These are phyloP conservation scores for Sialis lutaria DNA, from an alignment of 2,888 invertebrate genomes.

Conservation along the genomic window DNA sequence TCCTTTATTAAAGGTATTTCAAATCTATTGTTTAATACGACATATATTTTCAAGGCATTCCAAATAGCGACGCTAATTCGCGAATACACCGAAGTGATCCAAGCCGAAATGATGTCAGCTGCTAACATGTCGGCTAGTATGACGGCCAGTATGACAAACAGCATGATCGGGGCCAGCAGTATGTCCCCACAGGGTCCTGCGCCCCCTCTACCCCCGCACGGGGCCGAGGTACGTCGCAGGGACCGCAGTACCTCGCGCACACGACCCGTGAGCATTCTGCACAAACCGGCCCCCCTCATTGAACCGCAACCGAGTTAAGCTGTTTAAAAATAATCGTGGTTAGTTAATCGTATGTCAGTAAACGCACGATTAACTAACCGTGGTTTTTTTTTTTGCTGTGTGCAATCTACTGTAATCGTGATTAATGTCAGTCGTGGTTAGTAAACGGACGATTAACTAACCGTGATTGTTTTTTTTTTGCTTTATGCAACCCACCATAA, in stretches of 20 bases:
- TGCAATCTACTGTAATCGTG: no score
- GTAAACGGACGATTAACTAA: no score
- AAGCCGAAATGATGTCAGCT: slow-evolving; percentile 18
- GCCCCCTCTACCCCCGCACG: not conserved
- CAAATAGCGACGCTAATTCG: slow-evolving; percentile 84
- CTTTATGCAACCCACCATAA: no score
- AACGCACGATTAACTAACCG: no score
- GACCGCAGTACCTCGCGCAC: slow-evolving; percentile 18
- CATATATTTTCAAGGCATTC: slow-evolving; percentile 45
- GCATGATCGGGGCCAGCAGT: not conserved
- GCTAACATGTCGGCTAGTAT: slow-evolving; percentile 14
- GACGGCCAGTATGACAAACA: slow-evolving; percentile 1
- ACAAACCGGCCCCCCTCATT: slow-evolving; percentile 35
- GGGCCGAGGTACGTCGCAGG: slow-evolving; percentile 5
- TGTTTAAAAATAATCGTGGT: not conserved
- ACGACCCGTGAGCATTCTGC: slow-evolving; percentile 32
- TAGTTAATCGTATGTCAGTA: no score
- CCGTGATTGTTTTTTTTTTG: no score
- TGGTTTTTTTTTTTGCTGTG: no score
- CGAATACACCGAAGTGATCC: slow-evolving; percentile 63
- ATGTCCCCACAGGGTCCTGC: slow-evolving; percentile 3
- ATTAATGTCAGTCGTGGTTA: no score
- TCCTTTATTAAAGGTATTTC: no score
- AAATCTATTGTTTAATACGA: not conserved
- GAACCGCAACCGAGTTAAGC: slow-evolving; percentile 38